Percentiles rank a stretch among this genome's conserved stretches.
These are phyloP conservation scores for Eumacrocentrus americanus DNA, from an alignment of 2,888 invertebrate species.

Conservation along the genomic window DNA sequence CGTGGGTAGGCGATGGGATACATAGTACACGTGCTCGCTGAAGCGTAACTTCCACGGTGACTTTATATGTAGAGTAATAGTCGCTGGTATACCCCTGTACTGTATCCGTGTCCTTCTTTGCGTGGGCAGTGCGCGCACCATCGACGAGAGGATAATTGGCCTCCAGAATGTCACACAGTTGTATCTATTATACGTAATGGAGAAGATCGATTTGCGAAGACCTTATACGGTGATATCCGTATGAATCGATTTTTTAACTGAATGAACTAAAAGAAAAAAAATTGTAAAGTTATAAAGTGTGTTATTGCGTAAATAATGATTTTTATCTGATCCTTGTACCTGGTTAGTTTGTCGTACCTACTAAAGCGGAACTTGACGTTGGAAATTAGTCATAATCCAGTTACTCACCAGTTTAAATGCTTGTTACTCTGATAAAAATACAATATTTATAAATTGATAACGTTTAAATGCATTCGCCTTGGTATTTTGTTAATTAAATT, in stretches of 20 bases:
- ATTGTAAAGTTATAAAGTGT: too few relatives aligned
- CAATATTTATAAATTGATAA: slow-evolving; percentile 22
- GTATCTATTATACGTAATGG: background rate
- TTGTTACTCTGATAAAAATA: slow-evolving; percentile 7
- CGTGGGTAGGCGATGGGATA: slow-evolving; percentile 43
- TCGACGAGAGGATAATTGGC: slow-evolving; percentile 18
- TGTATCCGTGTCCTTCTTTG: slow-evolving; percentile 18
- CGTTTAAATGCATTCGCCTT: too few relatives aligned
- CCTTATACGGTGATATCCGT: too few relatives aligned
- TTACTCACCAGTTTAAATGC: background rate
- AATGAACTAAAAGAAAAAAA: too few relatives aligned
- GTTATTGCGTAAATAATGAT: background rate
- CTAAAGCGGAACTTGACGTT: background rate
- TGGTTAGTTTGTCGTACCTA: too few relatives aligned
- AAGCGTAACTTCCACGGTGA: slow-evolving; percentile 34
- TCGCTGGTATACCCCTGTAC: slow-evolving; percentile 7
- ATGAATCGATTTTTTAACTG: too few relatives aligned
- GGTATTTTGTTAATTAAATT: too few relatives aligned
- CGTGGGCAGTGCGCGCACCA: background rate
- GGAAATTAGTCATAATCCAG: slow-evolving; percentile 22
- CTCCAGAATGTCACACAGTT: slow-evolving; percentile 1
- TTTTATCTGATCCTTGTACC: too few relatives aligned
- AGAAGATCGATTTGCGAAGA: slow-evolving; percentile 7
- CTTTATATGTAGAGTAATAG: slow-evolving; percentile 16
- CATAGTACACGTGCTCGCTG: slow-evolving; percentile 43